Evolutionary conservation across 1,140 invertebrate species (phyloP), one percentile per base, ranked within the genome.

Genomic region (Rhopalosiphum padi): DNA sequence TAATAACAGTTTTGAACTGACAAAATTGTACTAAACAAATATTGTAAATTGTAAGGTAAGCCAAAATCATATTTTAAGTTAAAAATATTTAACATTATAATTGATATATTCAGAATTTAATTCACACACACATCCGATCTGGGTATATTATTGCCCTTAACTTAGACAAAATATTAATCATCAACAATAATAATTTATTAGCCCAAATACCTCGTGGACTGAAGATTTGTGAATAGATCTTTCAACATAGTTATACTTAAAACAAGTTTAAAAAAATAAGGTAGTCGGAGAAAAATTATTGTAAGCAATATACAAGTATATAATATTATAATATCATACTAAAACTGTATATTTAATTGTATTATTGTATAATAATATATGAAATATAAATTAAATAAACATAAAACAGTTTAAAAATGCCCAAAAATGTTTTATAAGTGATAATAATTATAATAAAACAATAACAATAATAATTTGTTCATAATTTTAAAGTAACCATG

Each of bases 371-470:
- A 37, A 77, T 35, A 82, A 11, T 25, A 82, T 82, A 83, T 41
- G 9, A 22, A 18, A 48, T 48, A 88, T 6, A 51, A 53, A 51
- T 35, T 9, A 22, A 37, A 88, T 25, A 23, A 88, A 88, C 22
- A 88, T 1, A 18, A 51, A 51, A 51, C 15, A 25, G 3, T 60
- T 90, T 68, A 43, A 43, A 90, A 68, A 30, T 68, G 15, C 18
- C 55, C 25, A 77, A 68, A 77, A 43, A 77, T n/a, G 46, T 91
- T 48, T n/a, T 46, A 46, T 68, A 91, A 37, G 5, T 18, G n/a
- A 90, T 68, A 90, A 92, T 91, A 51, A 83, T 21, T 46, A 82
- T 51, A 51, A 92, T 51, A 37, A 68, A 82, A 35, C 30, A 83
- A 92, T 60, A 83, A 60, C n/a, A 41, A 90, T 25, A 43, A 23